Base-by-base conservation (phyloP, 2,797 vertebrate genomes). In the Sebastes ruberrimus region DNA sequence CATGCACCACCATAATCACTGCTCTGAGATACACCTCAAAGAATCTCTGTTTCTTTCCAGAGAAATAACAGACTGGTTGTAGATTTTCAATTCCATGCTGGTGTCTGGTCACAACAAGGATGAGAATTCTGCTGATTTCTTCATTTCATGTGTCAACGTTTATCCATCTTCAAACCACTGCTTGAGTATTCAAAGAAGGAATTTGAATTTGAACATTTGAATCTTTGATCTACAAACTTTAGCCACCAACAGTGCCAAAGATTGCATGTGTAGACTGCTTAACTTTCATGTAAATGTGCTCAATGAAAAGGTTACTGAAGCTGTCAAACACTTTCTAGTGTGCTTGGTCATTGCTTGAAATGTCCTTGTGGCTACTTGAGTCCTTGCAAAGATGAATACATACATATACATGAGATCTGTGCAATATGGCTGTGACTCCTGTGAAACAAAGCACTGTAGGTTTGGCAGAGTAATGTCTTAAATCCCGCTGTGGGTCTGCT, bases 31-130 rank as follows among this genome's bases (percentile, higher is more conserved):
- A 79, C 62, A 88, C 25, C 68, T 81, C 80, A 79, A 71, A 76
- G 9, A 74, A 70, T 76, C 72, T 78, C 79, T 64, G 63, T 84
- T 90, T 92, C 92, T 89, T 92, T 89, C 86, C 89, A 90, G 25
- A 77, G 83, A 86, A 87, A 88, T 13, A 35, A 70, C 71, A 89
- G 71, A 65, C 38, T 46, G 68, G 20, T 67, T 76, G 69, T 76
- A 87, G 78, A 78, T 86, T 92, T 92, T 89, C 75, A 82, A 70
- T 84, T 90, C 71, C n/a, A 79, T 83, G 53, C 66, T 59, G 56
- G 80, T 88, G 85, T 88, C 85, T 88, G 86, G 81, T 87, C 90
- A 92, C 88, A 89, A 88, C 89, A 86, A 81, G 72, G 79, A 83
- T 68, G 71, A 73, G 49, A 57, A 78, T 86, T 87, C 52, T 91